Base-by-base conservation (phyloP, 53 echinoderm and acorn worm species). In the Luidia sarsii region DNA sequence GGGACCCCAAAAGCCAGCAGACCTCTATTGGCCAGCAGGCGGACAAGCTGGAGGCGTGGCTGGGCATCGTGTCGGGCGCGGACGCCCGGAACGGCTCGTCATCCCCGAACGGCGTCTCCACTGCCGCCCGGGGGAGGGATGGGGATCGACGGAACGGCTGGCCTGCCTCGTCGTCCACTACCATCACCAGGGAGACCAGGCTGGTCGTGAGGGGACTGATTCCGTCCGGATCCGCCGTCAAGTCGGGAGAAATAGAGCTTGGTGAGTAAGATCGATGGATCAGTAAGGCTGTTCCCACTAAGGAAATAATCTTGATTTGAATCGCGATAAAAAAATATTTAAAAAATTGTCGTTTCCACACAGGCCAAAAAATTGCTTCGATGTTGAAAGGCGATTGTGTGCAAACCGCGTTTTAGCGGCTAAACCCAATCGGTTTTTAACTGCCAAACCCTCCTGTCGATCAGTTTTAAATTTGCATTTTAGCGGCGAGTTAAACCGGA, bases 201-300 rank as follows among this genome's bases (percentile, higher is more conserved):
- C 55, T 95, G 46, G 48, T 75, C 23, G 90, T 95, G 0, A 90
- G 87, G 35, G 95, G 90, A 24, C 72, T 95, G 31, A 55, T 92
- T 14, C 95, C 95, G 14, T 74, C 87, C 32, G 95, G 95, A 66
- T 82, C 85, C 61, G 95, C 95, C 14, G 88, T 95, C 61, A 90
- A 87, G 41, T 90, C 95, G 24, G 95, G 92, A 57, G 87, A 95
- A 67, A 85, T 95, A 61, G 84, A 90, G 21, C 88, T 92, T 57
- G 95, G 95, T 95, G 38, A 82, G 90, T 65, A 70, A n/a, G n/a
- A n/a, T n/a, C n/a, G n/a, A n/a, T n/a, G n/a, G n/a, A n/a, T n/a
- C n/a, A n/a, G n/a, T n/a, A n/a, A n/a, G n/a, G n/a, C n/a, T n/a
- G n/a, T n/a, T n/a, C n/a, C n/a, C n/a, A n/a, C n/a, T n/a, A n/a